Base-by-base conservation (phyloP, 1,140 invertebrate genomes). In the Macrobrachium nipponense region DNA sequence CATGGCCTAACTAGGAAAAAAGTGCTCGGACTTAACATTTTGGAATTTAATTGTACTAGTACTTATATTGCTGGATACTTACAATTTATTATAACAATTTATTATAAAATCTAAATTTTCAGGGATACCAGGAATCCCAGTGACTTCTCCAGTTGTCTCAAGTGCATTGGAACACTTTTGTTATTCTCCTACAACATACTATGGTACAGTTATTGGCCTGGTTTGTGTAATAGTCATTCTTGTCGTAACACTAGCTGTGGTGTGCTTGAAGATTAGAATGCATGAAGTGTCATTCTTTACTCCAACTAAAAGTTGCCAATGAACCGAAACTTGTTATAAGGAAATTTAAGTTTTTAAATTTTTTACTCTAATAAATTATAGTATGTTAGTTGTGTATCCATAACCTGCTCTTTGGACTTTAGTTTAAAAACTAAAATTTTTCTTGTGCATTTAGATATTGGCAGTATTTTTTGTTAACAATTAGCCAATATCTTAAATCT, bases 211-310 rank as follows among this genome's bases (percentile, higher is more conserved):
- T 23, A 23, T 75, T 7, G 80, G 51, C 2, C 60, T 82, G 12
- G 36, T 82, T 10, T 62, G 8, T 43, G 18, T 82, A 4, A 75
- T 82, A 11, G 12, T 82, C 23, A 18, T 82, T n/a, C 70, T 82
- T 5, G 0, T 82, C 0, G 17, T 82, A 18, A 12, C 64, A 12
- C 2, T 82, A 0, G 7, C 11, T 23, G n/a, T 61, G 5, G 3
- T 75, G 3, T 82, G 60, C 61, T 43, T 75, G 5, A 73, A n/a
- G 12, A 58, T 36, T 17, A 75, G 60, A 20, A 59, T 82, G 59
- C 58, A 23, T 5, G 44, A 15, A n/a, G 3, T 27, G 14, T 82
- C 80, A 11, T 82, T 82, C 51, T 82, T 75, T 61, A 75, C 70
- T 12, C 80, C 80, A 36, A 82, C 51, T 7, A 82, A 82, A 75